Conservation (phyloP, 2,113 vertebrate species). For the Micromys minutus region DNA sequence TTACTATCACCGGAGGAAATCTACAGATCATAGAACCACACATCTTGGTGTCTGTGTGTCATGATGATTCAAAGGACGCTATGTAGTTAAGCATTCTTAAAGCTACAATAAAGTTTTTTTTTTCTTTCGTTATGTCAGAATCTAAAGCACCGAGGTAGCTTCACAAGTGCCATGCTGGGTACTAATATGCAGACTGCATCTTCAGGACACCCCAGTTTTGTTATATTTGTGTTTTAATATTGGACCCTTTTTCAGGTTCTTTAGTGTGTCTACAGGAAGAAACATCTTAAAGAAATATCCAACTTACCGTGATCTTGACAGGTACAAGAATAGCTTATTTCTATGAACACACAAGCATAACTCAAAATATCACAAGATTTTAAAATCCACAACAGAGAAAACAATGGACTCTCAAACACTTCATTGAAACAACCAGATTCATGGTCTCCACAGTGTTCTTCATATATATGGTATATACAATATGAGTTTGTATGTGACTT, state of each 20-base stretch:
- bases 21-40: not conserved
- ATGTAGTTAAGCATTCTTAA: not conserved
- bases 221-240: too few species aligned
- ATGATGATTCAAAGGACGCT: not conserved
- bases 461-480: too few species aligned
- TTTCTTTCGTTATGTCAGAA: not conserved
- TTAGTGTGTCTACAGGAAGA: not conserved
- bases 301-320: not conserved
- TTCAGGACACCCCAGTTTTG: too few species aligned
- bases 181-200: too few species aligned
- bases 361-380: not conserved
- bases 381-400: not conserved
- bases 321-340: not conserved
- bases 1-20: too few species aligned
- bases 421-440: not conserved
- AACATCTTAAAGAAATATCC: not conserved
- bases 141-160: not conserved
- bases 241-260: not conserved
- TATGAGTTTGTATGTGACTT: not conserved
- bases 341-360: not conserved
- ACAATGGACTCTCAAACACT: not conserved
- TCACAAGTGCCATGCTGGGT: not conserved
- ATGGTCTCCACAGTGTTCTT: not conserved
- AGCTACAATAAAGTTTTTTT: not conserved
- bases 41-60: not conserved